A percentile compares a stretch with the other conserved stretches of the same genome.
Evolutionary conservation across 2,888 invertebrate genomes (phyloP).

Genomic region (Unio delphinus): DNA sequence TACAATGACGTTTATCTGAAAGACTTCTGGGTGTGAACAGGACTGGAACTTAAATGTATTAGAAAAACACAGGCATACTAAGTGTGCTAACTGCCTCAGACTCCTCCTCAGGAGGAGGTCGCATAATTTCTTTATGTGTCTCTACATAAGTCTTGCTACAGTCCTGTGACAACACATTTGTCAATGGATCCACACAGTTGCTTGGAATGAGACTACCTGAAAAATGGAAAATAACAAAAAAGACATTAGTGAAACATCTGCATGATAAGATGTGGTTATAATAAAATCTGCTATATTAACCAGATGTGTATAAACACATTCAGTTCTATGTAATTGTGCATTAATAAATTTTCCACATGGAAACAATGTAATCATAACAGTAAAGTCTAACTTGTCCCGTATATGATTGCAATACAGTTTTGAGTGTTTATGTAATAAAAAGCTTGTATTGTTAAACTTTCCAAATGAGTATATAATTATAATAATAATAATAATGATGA

Average conservation of each 20-base stretch:
- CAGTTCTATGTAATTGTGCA: no score
- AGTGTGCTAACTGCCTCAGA: constrained; percentile 23
- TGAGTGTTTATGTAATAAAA: no score
- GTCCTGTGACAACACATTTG: constrained; percentile 57
- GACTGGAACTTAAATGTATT: constrained; percentile 1
- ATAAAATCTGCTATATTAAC: no score
- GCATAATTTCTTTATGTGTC: constrained; percentile 36
- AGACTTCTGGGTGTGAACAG: constrained; percentile 6
- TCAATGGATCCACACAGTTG: constrained; percentile 60
- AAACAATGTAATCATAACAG: no score
- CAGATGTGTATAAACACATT: no score
- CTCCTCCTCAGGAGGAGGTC: constrained; percentile 39
- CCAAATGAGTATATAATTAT: no score
- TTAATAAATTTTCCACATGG: no score
- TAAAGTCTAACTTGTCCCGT: no score
- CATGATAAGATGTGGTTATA: no score
- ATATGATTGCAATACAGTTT: no score
- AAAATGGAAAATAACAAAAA: constrained; percentile 12
- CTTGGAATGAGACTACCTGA: constrained; percentile 70
- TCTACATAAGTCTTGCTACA: constrained; percentile 55
- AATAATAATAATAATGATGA: no score
- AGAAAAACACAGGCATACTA: constrained; percentile 59
- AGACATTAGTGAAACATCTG: not conserved
- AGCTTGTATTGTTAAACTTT: no score
- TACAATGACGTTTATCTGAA: constrained; percentile 11